Evolutionary conservation across 2,797 vertebrate species (phyloP).

Genomic region (Loris lydekkerianus): DNA sequence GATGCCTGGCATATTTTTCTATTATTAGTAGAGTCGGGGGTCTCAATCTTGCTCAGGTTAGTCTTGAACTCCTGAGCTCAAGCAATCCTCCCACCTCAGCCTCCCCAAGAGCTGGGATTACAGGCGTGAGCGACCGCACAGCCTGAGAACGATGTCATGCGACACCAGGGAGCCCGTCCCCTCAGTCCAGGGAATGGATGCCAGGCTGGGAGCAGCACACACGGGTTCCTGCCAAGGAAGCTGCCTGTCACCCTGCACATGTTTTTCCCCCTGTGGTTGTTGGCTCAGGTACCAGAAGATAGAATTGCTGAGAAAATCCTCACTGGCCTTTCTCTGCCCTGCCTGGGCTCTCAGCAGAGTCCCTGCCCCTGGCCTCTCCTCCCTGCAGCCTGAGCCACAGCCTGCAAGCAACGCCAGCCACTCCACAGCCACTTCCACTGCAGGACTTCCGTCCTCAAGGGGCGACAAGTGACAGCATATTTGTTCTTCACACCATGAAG

Average conservation of each 20-base stretch:
- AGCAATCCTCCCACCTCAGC: no score
- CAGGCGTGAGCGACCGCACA: no score
- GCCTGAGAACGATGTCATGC: background rate
- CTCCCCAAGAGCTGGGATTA: no score
- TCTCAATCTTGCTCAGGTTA: no score
- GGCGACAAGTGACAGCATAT: no score
- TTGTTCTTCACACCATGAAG: background rate
- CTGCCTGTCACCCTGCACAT: accelerated
- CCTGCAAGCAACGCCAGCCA: background rate
- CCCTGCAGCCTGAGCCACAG: background rate
- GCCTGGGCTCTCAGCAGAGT: background rate
- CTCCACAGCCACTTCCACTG: background rate
- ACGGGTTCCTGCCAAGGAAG: background rate
- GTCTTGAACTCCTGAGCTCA: no score
- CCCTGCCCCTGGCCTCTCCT: background rate
- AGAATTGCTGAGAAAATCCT: background rate
- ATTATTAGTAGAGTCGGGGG: no score
- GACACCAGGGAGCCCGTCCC: background rate
- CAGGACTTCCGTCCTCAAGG: background rate
- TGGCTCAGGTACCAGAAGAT: background rate
- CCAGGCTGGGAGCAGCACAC: background rate
- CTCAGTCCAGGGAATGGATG: background rate
- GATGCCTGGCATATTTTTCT: no score
- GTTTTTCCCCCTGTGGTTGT: background rate
- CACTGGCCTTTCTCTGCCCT: background rate